These are phyloP conservation scores for Conopomorpha cramerella DNA, from an alignment of 1,140 invertebrate genomes.

Conservation along the genomic window DNA sequence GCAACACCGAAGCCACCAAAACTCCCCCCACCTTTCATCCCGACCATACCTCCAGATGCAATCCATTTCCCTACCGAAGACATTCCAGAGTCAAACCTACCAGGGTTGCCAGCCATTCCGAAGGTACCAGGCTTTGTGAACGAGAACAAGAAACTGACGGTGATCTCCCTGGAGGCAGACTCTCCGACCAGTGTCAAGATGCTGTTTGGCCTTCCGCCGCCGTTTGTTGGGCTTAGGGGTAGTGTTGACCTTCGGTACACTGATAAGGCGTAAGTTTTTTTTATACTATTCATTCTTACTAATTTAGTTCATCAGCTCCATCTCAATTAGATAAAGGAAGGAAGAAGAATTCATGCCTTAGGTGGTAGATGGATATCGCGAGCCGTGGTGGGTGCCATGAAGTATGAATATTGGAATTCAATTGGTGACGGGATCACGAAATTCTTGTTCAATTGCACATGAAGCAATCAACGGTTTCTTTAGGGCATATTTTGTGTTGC, in stretches of 20 bases:
- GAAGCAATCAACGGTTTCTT: slow-evolving; percentile 1
- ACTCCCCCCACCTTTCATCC: slow-evolving; percentile 25
- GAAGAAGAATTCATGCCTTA: too few relatives aligned
- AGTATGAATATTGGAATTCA: too few relatives aligned
- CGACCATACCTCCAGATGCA: slow-evolving; percentile 35
- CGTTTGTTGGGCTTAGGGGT: slow-evolving; percentile 84
- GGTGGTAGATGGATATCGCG: too few relatives aligned
- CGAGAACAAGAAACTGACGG: slow-evolving; percentile 57
- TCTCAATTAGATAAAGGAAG: too few relatives aligned
- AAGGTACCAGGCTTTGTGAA: slow-evolving; percentile 28
- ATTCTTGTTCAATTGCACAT: too few relatives aligned
- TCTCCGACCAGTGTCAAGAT: slow-evolving; percentile 79
- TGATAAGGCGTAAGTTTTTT: slow-evolving; percentile 66
- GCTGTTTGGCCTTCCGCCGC: slow-evolving; percentile 77
- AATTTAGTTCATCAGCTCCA: too few relatives aligned
- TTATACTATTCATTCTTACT: slow-evolving; percentile 3
- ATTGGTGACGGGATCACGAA: too few relatives aligned
- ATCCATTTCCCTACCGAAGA: slow-evolving; percentile 31
- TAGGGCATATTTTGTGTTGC: slow-evolving; percentile 9
- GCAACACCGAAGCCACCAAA: slow-evolving; percentile 13
- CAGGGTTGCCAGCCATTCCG: slow-evolving; percentile 17
- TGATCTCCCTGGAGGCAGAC: slow-evolving; percentile 73
- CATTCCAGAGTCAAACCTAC: slow-evolving; percentile 25
- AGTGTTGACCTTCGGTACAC: slow-evolving; percentile 83
- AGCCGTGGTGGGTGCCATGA: too few relatives aligned